phyloP scores from a whole-genome alignment of 2,888 invertebrate genomes.

The Orchesellides sinensis region DNA sequence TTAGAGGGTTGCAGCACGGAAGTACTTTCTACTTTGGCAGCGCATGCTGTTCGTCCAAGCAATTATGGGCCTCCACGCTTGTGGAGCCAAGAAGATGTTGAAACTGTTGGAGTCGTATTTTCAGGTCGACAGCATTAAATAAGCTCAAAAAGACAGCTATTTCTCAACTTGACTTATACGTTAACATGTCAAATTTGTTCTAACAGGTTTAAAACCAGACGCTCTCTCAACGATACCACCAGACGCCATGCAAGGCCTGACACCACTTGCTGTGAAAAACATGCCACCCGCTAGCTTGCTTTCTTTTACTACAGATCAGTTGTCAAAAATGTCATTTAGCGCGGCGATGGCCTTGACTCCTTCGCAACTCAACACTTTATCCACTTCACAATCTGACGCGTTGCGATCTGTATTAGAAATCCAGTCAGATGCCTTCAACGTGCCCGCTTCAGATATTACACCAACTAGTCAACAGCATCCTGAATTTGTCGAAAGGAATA shows the following conservation, averaged over 20 bases:
- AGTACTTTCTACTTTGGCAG: slow-evolving; percentile 68
- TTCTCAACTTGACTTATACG: too few relatives aligned
- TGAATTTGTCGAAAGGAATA: background rate
- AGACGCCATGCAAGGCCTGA: slow-evolving; percentile 70
- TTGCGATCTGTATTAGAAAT: slow-evolving; percentile 55
- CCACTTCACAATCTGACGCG: slow-evolving; percentile 48
- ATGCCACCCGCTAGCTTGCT: slow-evolving; percentile 55
- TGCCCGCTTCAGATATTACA: background rate
- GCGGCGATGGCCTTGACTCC: slow-evolving; percentile 63
- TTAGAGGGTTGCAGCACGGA: slow-evolving; percentile 70
- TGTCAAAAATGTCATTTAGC: slow-evolving; percentile 64
- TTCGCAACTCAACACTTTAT: slow-evolving; percentile 45
- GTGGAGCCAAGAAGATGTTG: slow-evolving; percentile 72
- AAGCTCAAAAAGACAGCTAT: too few relatives aligned
- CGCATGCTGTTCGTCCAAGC: slow-evolving; percentile 64
- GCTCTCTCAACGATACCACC: slow-evolving; percentile 65
- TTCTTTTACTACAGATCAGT: slow-evolving; percentile 61
- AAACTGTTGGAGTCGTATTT: slow-evolving; percentile 72
- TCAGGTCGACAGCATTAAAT: slow-evolving; percentile 65
- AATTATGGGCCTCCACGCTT: slow-evolving; percentile 72
- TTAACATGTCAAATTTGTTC: background rate
- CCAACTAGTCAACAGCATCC: background rate
- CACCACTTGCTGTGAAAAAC: slow-evolving; percentile 65
- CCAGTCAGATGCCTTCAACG: slow-evolving; percentile 48
- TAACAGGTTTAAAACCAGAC: slow-evolving; percentile 71